Base-by-base conservation (phyloP, 2,113 vertebrate genomes). In the Centrocercus urophasianus region DNA sequence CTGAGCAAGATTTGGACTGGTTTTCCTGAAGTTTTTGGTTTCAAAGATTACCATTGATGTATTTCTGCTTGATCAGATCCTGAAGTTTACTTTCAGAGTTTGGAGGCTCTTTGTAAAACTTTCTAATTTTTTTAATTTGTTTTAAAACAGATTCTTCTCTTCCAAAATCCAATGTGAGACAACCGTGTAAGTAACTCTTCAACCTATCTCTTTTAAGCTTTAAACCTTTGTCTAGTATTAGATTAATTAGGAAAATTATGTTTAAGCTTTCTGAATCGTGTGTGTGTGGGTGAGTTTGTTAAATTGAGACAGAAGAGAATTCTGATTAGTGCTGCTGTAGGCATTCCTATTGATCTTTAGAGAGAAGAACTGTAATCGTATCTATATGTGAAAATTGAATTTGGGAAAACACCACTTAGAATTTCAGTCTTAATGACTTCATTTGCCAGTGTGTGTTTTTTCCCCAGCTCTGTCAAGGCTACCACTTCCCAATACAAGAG, bases 151-250 rank as follows among this genome's bases (percentile, higher is more conserved):
- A 89, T 92, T 88, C 93, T 91, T 92, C 88, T 70, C 9, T 90
- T 88, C 86, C 95, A 83, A 96, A 97, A 73, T 79, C 96, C 25
- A 97, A 94, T 2, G 92, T 95, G 89, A 96, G 91, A 82, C 89
- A 97, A 60, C 93, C 96, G 92, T 86, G 98, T 98, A 98, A 98
- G 98, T 98, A 93, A 92, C 89, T 74, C 28, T 69, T 86, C 27
- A 64, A 78, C 32, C 4, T 47, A 45, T 74, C 6, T 80, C 27
- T 91, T 45, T 56, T 64, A 86, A 69, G 11, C 24, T 28, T 89
- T 57, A 72, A 77, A 42, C 0, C 1, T 74, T 87, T 74, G 8
- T 89, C 54, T 84, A 59, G 8, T 22, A 27, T 30, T 74, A 43
- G 42, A 34, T 66, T 61, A 74, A 28, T 74, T 27, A 59, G 64